Conservation (phyloP, 2,888 invertebrate genomes). For the Zygaena filipendulae region DNA sequence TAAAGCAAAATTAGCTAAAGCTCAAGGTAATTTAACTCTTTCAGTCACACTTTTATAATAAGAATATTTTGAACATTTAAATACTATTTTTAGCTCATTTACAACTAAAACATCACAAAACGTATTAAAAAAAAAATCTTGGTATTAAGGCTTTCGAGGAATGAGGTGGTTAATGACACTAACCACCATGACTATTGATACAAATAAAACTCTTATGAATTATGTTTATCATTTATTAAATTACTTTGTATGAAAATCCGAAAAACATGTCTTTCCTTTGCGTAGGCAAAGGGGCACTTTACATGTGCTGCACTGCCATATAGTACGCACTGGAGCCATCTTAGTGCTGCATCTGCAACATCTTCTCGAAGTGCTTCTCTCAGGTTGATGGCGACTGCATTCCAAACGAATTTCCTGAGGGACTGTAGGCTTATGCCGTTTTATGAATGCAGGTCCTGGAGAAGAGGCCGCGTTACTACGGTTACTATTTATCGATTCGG, state of each 20-base stretch:
- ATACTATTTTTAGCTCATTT: constrained; percentile 1
- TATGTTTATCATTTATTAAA: constrained; percentile 7
- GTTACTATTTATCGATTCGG: constrained; percentile 5
- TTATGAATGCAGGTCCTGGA: constrained; percentile 10
- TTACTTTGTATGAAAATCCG: constrained; percentile 8
- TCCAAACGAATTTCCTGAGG: constrained; percentile 11
- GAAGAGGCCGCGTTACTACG: constrained; percentile 6
- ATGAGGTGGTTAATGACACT: constrained; percentile 8
- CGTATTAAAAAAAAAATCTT: constrained; percentile 4
- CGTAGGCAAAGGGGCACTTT: constrained; percentile 13
- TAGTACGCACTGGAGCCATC: constrained; percentile 12
- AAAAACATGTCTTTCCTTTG: constrained; percentile 12
- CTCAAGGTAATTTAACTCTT: constrained; percentile 6
- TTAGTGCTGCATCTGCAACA: constrained; percentile 17
- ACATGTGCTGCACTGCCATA: constrained; percentile 13
- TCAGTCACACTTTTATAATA: constrained; percentile 7
- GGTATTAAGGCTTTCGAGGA: constrained; percentile 8
- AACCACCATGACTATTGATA: constrained; percentile 8
- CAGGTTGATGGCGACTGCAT: constrained; percentile 12
- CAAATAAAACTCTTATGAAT: constrained; percentile 6
- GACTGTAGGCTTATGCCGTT: constrained; percentile 14
- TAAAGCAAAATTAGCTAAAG: too few relatives aligned
- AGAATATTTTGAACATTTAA: constrained; percentile 6
- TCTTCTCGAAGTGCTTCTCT: constrained; percentile 14
- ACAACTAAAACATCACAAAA: constrained; percentile 2